phyloP scores from a whole-genome alignment of 2,888 invertebrate species.

The Drosophila algonquin region DNA sequence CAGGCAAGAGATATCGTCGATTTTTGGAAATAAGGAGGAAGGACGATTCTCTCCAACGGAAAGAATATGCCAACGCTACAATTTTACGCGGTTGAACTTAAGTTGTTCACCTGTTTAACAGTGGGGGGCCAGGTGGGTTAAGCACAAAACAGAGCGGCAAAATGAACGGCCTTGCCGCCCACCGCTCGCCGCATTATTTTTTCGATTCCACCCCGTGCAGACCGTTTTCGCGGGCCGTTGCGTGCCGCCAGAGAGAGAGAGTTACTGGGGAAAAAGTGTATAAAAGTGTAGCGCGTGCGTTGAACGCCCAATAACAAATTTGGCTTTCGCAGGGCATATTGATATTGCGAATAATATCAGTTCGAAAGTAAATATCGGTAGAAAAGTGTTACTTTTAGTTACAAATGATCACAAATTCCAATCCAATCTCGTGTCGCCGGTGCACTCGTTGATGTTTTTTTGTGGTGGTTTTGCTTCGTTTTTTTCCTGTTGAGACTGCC shows the following conservation, averaged over 20 bases:
- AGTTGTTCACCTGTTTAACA: too few relatives aligned
- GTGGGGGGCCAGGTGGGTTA: too few relatives aligned
- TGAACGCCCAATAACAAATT: constrained; percentile 29
- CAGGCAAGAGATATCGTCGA: too few relatives aligned
- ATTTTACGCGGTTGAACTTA: too few relatives aligned
- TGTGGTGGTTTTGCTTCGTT: constrained; percentile 33
- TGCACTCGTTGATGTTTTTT: constrained; percentile 44
- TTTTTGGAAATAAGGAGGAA: too few relatives aligned
- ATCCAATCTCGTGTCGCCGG: constrained; percentile 33
- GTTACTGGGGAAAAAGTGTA: constrained; percentile 19
- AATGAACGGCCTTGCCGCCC: too few relatives aligned
- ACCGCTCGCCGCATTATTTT: not conserved
- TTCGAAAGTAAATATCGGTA: constrained; percentile 60
- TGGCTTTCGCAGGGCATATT: constrained; percentile 31
- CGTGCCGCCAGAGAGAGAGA: constrained; percentile 34
- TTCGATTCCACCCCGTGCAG: not conserved
- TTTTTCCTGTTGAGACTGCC: constrained; percentile 9
- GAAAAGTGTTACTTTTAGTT: constrained; percentile 36
- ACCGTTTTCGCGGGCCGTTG: too few relatives aligned
- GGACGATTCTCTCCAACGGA: too few relatives aligned
- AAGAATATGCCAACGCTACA: too few relatives aligned
- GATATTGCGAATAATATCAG: constrained; percentile 48
- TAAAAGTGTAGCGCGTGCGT: constrained; percentile 55
- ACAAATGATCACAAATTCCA: constrained; percentile 14
- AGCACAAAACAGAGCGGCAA: too few relatives aligned